phyloP scores from a whole-genome alignment of 2,797 vertebrate species.

The Thripadectes ignobilis region DNA sequence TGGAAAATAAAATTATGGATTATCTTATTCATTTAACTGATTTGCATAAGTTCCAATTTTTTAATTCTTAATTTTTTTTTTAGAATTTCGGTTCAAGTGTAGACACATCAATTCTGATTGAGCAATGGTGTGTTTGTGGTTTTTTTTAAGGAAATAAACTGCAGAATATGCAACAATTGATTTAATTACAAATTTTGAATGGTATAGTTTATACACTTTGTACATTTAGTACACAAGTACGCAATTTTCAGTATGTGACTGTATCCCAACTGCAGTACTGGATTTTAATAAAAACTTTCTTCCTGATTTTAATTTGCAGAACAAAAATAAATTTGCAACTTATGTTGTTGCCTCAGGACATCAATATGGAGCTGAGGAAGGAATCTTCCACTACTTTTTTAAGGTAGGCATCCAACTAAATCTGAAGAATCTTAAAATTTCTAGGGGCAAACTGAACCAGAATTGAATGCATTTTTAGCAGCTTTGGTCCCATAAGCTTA shows the following conservation, averaged over 20 bases:
- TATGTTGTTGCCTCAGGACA: conserved; percentile 90
- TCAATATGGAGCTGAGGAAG: conserved; percentile 89
- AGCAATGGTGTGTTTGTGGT: background rate
- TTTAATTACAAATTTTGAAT: background rate
- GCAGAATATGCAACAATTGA: background rate
- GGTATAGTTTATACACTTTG: background rate
- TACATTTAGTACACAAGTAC: background rate
- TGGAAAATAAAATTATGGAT: background rate
- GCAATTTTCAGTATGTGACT: background rate
- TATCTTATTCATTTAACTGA: background rate
- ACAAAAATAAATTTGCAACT: conserved; percentile 77
- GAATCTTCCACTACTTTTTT: conserved; percentile 89
- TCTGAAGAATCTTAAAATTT: background rate
- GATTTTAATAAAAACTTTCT: background rate
- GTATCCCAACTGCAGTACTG: background rate
- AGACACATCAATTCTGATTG: background rate
- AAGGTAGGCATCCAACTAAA: conserved; percentile 79
- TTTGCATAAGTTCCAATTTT: background rate
- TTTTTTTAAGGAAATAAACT: background rate
- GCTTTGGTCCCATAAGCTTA: background rate
- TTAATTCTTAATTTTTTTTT: background rate
- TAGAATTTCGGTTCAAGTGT: background rate
- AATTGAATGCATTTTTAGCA: background rate
- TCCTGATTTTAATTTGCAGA: conserved; percentile 52
- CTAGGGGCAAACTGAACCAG: background rate